Conservation (phyloP, 1,140 invertebrate genomes). For the Pachypsylla venusta region DNA sequence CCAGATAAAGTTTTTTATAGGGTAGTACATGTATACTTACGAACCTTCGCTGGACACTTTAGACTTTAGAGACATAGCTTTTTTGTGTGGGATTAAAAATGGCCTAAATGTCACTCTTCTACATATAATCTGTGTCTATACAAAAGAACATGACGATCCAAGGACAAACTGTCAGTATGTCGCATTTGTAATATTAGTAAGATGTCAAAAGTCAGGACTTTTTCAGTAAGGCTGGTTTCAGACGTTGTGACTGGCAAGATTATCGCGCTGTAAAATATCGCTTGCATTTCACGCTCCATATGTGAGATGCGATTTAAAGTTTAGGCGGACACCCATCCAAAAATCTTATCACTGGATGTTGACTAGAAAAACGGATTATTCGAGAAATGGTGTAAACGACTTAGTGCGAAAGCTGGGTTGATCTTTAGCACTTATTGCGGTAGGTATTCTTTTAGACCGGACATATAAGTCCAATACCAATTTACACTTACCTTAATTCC, state of each 20-base stretch:
- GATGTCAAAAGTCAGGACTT: too few species aligned
- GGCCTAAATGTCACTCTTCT: too few species aligned
- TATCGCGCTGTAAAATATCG: too few species aligned
- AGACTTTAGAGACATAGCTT: not conserved
- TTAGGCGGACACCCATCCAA: not conserved
- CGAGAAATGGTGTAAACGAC: not conserved
- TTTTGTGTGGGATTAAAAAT: too few species aligned
- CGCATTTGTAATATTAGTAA: too few species aligned
- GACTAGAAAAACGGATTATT: constrained; percentile 5
- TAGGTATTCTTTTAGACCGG: not conserved
- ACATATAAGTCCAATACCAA: not conserved
- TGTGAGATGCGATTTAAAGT: not conserved
- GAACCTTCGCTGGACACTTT: not conserved
- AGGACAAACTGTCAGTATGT: too few species aligned
- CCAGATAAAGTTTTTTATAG: constrained; percentile 10
- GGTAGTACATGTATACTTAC: not conserved
- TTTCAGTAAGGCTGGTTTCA: too few species aligned
- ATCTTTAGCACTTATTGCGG: not conserved
- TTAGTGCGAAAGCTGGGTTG: not conserved
- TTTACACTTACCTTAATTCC: constrained; percentile 33
- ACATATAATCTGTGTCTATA: too few species aligned
- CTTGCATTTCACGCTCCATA: too few species aligned
- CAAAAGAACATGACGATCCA: too few species aligned
- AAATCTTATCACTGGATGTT: not conserved
- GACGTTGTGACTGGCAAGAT: too few species aligned